A percentile compares a stretch with the other conserved stretches of the same genome.
Evolutionary conservation across 2,797 vertebrate species (phyloP).

Genomic region (Sternarchorhynchus goeldii): DNA sequence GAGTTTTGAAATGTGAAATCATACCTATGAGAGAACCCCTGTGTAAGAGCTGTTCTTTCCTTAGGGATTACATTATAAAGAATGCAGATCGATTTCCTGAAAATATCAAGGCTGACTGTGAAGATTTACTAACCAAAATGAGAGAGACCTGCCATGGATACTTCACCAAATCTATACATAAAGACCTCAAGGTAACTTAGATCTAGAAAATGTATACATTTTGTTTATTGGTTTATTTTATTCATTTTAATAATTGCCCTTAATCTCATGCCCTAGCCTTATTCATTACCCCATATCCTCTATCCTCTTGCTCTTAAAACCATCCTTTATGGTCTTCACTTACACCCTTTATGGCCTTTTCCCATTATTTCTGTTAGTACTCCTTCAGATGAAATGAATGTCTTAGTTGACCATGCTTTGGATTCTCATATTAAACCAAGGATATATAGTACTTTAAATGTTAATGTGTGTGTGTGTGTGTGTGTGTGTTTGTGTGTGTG

Average conservation of each 20-base stretch:
- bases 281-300: too few relatives aligned
- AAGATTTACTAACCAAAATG: constrained; percentile 59
- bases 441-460: background rate
- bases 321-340: background rate
- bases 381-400: background rate
- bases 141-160: constrained; percentile 56
- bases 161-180: constrained; percentile 61
- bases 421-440: background rate
- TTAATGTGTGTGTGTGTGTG: background rate
- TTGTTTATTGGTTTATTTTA: background rate
- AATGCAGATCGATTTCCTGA: constrained; percentile 53
- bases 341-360: too few relatives aligned
- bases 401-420: background rate
- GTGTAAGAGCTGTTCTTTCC: constrained; percentile 9
- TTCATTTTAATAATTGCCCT: background rate
- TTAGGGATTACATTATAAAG: constrained; percentile 64
- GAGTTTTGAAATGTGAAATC: background rate
- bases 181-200: constrained; percentile 64
- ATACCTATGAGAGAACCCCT: background rate
- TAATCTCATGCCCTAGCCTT: too few relatives aligned
- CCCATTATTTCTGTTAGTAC: background rate
- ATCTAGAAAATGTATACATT: background rate
- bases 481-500: background rate
- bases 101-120: constrained; percentile 49
- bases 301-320: background rate